Conservation (phyloP, 2,113 vertebrate species). For the Salminus brasiliensis region DNA sequence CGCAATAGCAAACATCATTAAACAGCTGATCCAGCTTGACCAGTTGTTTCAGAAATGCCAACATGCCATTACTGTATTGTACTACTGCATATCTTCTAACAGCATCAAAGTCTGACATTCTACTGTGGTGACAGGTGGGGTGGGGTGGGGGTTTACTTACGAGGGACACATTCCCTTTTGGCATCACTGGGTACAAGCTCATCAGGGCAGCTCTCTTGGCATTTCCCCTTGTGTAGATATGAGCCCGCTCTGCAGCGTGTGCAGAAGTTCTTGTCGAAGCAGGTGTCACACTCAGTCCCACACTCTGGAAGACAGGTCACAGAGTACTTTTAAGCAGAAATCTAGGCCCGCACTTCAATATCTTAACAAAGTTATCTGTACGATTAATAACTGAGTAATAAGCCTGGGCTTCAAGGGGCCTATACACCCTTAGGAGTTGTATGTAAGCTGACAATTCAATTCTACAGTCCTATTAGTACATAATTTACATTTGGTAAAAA, state of each 20-base stretch:
- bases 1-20: neutral
- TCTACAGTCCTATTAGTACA: too few species aligned
- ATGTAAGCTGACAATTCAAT: too few species aligned
- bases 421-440: too few species aligned
- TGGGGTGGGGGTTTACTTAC: slow-evolving; percentile 63
- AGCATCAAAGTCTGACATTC: neutral
- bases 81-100: neutral
- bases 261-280: slow-evolving; percentile 99
- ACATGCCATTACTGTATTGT: neutral
- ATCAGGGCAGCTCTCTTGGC: slow-evolving; percentile 93
- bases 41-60: neutral
- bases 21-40: neutral
- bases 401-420: too few species aligned
- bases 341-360: neutral
- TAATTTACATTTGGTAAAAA: too few species aligned
- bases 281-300: slow-evolving; percentile 96
- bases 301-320: slow-evolving; percentile 88
- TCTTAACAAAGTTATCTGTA: neutral
- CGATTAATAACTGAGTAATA: too few species aligned
- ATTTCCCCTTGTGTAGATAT: slow-evolving; percentile 95
- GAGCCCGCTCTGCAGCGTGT: slow-evolving; percentile 94
- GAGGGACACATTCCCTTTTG: slow-evolving; percentile 87
- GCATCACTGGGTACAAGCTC: slow-evolving; percentile 87
- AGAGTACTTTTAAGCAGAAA: neutral
- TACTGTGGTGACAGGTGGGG: neutral